Base-by-base conservation (phyloP, 2,113 vertebrate genomes). In the Osmerus mordax region DNA sequence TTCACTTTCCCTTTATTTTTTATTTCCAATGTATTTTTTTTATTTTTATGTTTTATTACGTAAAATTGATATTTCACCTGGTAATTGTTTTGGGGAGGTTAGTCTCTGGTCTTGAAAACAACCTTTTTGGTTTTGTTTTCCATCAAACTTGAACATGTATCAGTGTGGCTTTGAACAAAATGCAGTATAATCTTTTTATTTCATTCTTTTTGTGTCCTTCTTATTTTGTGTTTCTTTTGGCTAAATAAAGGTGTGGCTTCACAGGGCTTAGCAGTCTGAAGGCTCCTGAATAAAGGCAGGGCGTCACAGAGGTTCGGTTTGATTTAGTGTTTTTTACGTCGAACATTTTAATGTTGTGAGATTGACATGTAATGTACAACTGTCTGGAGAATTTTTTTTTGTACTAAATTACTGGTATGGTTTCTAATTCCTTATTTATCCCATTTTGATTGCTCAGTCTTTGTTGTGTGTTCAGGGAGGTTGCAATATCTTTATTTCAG, bases 251-350 rank as follows among this genome's bases (percentile, higher is more conserved):
- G 80, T 23, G 23, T 23, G 76, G 76, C 87, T 71, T 79, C 3
- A 5, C 29, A 32, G 81, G 91, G 94, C 94, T 94, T 95, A 94
- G 95, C 95, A 95, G 95, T 95, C 95, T 95, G 95, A 94, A 95
- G 91, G 92, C 73, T 87, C 7, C 3, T 4, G 63, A n/a, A 19
- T 41, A 19, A 41, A 19, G 16, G 16, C n/a, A 16, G 84, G 87
- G 87, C 87, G 86, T 86, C 86, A 81, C 75, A 84, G 73, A 80
- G 78, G 80, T 77, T 85, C 83, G 53, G 66, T 76, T 79, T 73
- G 69, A 81, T 84, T 77, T 84, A 1, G 28, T 63, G 61, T 71
- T 84, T 87, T 86, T 83, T 82, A 75, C 75, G 83, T 84, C 86
- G 78, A 78, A 85, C 86, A 77, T 89, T 91, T 90, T 91, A 87